Percentiles rank a stretch among this genome's conserved stretches.
These are phyloP conservation scores for Myanophis thanlyinensis DNA, from an alignment of 2,113 vertebrate species.

Conservation along the genomic window DNA sequence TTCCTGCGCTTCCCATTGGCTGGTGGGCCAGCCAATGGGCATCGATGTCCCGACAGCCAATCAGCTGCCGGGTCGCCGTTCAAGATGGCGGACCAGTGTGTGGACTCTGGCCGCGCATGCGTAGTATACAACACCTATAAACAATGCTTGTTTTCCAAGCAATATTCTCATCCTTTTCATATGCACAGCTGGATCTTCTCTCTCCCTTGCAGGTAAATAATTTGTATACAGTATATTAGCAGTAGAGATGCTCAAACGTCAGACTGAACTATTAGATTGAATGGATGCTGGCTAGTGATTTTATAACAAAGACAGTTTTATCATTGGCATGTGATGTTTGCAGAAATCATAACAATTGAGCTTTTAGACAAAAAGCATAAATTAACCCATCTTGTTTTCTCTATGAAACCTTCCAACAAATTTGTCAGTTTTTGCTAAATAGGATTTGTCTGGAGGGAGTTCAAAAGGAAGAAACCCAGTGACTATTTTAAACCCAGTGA, in stretches of 20 bases:
- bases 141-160: neutral
- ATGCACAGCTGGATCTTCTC: slow-evolving; percentile 7
- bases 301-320: neutral
- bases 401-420: neutral
- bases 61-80: too few species aligned
- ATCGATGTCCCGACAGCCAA: too few species aligned
- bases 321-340: neutral
- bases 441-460: neutral
- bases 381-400: neutral
- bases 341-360: neutral
- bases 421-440: neutral
- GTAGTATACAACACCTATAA: too few species aligned
- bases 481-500: neutral
- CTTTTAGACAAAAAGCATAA: neutral
- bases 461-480: neutral
- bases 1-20: too few species aligned
- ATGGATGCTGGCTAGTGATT: neutral
- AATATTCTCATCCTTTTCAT: slow-evolving; percentile 1
- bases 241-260: neutral
- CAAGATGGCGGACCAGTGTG: too few species aligned
- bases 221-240: slow-evolving; percentile 16
- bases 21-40: too few species aligned
- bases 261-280: neutral
- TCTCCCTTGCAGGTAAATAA: neutral
- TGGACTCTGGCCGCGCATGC: too few species aligned